These are phyloP conservation scores for Gymnodraco acuticeps DNA, from an alignment of 2,797 vertebrate genomes.

Conservation along the genomic window DNA sequence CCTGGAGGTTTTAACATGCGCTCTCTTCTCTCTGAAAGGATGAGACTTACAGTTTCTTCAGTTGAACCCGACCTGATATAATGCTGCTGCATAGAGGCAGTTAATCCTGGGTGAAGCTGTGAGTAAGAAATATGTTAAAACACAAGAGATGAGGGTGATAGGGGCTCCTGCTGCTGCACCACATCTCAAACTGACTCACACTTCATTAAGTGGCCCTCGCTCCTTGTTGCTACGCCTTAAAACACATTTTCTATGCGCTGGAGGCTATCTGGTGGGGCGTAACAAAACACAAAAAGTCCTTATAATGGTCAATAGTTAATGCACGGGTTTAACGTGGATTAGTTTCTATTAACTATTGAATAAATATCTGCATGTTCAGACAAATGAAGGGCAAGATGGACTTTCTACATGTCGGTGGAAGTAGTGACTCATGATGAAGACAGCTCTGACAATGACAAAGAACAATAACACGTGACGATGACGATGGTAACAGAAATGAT, in stretches of 20 bases:
- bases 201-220: constrained; percentile 28
- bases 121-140: background rate
- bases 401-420: background rate
- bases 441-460: background rate
- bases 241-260: constrained; percentile 54
- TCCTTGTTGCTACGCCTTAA: constrained; percentile 40
- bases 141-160: constrained; percentile 7
- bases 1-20: constrained; percentile 8
- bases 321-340: constrained; percentile 11
- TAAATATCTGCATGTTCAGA: background rate
- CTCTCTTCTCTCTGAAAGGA: constrained; percentile 1
- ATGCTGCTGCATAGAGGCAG: constrained; percentile 6
- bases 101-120: constrained; percentile 3
- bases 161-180: constrained; percentile 14
- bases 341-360: background rate
- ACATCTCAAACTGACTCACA: constrained; percentile 24
- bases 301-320: constrained; percentile 32
- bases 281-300: constrained; percentile 25
- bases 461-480: background rate
- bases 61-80: constrained; percentile 11
- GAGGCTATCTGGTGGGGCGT: constrained; percentile 73
- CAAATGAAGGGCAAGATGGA: background rate
- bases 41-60: constrained; percentile 24
- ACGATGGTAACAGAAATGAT: constrained; percentile 4
- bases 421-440: constrained; percentile 12